Evolutionary conservation across 2,888 invertebrate genomes (phyloP), one percentile per base, ranked within the genome.

Genomic region (Syrphus vitripennis): DNA sequence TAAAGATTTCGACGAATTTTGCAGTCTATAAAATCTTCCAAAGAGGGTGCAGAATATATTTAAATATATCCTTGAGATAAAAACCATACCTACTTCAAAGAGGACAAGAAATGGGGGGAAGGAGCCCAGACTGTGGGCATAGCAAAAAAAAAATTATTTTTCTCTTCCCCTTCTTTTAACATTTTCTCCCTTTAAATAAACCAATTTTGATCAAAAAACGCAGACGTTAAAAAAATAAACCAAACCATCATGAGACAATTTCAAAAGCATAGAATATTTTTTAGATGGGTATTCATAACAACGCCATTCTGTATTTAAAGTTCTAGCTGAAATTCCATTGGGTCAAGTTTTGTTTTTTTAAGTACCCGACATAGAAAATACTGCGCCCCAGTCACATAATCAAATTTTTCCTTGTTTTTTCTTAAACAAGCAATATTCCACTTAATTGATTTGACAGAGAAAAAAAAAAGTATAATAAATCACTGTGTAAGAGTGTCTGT

Each of bases 241-340:
- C 9, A 31, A 31, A 34, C 10, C 21, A 21, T 1, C 9, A 55
- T 10, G 4, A 31, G 31, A 31, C 21, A 31, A 12, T 19, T 31
- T 19, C n/a, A 40, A 40, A n/a, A n/a, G n/a, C n/a, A n/a, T n/a
- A n/a, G n/a, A n/a, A n/a, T n/a, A n/a, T n/a, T n/a, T n/a, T n/a
- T n/a, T n/a, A n/a, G n/a, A n/a, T n/a, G n/a, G n/a, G n/a, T n/a
- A n/a, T n/a, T n/a, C n/a, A n/a, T n/a, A n/a, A n/a, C n/a, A n/a
- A n/a, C n/a, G n/a, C n/a, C 0, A 0, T 1, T n/a, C 4, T 6
- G 14, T n/a, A n/a, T n/a, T 4, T n/a, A 6, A n/a, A 1, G 0
- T 12, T 2, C 12, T 34, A 57, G 10, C 12, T 19, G 6, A 57
- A 31, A 31, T 34, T 21, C 12, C 59, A 37, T 21, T 61, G n/a